Conservation (phyloP, 2,113 vertebrate genomes). For the Cisticola juncidis region DNA sequence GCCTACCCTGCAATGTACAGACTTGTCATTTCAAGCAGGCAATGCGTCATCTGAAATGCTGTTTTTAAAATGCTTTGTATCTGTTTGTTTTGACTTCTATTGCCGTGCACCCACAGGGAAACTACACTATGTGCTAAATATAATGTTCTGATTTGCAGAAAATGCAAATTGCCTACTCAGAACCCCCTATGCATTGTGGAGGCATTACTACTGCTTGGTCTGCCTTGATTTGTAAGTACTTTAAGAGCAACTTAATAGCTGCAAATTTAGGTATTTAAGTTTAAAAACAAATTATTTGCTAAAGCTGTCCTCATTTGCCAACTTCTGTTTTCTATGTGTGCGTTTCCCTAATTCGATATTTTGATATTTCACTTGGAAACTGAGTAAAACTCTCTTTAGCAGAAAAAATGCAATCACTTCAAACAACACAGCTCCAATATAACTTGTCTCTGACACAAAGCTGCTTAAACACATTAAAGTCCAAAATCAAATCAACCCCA, state of each 20-base stretch:
- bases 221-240: background rate
- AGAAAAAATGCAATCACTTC: background rate
- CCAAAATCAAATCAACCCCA: background rate
- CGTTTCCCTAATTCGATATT: background rate
- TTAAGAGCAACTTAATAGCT: background rate
- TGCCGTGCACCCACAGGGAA: slow-evolving; percentile 4
- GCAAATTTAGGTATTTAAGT: background rate
- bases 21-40: background rate
- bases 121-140: slow-evolving; percentile 14
- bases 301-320: background rate
- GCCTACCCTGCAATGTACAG: slow-evolving; percentile 5
- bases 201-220: background rate
- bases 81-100: slow-evolving; percentile 48
- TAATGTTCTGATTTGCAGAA: slow-evolving; percentile 41
- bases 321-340: background rate
- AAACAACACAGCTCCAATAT: background rate
- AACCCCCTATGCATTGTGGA: slow-evolving; percentile 3
- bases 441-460: background rate
- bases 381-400: background rate
- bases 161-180: background rate
- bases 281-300: background rate
- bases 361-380: background rate
- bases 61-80: slow-evolving; percentile 21
- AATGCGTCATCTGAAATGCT: slow-evolving; percentile 1
- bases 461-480: background rate